Evolutionary conservation across 2,888 invertebrate species (phyloP).

Genomic region (Cybosia mesomella): DNA sequence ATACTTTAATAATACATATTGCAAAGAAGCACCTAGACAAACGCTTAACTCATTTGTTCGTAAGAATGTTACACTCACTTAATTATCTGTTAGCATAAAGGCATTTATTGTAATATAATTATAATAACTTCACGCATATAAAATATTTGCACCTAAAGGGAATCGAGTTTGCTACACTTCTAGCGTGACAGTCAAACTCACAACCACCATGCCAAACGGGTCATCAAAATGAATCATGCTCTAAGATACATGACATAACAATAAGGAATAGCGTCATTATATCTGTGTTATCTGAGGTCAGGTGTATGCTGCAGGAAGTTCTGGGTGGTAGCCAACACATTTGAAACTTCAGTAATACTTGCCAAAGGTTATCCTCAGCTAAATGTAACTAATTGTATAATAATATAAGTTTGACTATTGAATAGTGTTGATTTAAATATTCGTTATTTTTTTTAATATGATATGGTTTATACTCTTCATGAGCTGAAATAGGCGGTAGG

Average conservation of each 20-base stretch:
- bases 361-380: conserved; percentile 79
- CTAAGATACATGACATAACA: conserved; percentile 21
- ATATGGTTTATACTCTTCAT: background rate
- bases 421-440: background rate
- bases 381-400: conserved; percentile 18
- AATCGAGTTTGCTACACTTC: background rate
- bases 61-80: too few species aligned
- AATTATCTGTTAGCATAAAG: too few species aligned
- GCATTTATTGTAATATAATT: too few species aligned
- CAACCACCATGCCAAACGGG: background rate
- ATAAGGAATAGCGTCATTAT: conserved; percentile 36
- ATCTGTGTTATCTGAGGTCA: conserved; percentile 57
- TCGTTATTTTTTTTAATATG: background rate
- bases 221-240: conserved; percentile 5
- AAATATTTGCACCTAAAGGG: background rate
- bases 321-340: conserved; percentile 78
- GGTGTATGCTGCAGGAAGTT: conserved; percentile 72
- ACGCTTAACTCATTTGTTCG: too few species aligned
- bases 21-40: too few species aligned
- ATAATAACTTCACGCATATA: too few species aligned
- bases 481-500: too few species aligned
- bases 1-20: too few species aligned
- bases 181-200: background rate
- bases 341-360: conserved; percentile 63
- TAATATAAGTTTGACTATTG: background rate